A percentile compares a stretch with the other conserved stretches of the same genome.
Conservation (phyloP, 1,140 invertebrate genomes). For the Leptinotarsa defecta region DNA sequence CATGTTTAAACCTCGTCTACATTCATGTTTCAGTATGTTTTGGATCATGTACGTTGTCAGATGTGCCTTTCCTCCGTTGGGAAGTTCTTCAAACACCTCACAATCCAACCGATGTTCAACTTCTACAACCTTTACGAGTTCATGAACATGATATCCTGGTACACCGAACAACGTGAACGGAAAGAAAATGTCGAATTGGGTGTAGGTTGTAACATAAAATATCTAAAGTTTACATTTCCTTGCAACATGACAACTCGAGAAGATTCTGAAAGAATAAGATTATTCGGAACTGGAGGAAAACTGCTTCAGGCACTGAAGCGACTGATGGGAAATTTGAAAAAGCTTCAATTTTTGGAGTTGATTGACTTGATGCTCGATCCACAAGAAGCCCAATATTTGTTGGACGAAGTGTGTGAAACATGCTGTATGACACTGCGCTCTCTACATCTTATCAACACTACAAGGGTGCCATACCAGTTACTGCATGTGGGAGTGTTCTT, state of each 20-base stretch:
- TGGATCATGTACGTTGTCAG: constrained; percentile 77
- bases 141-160: constrained; percentile 80
- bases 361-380: constrained; percentile 78
- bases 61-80: constrained; percentile 75
- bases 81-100: constrained; percentile 66
- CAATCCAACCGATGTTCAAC: constrained; percentile 76
- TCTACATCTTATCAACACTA: constrained; percentile 76
- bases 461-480: constrained; percentile 73
- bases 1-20: not conserved
- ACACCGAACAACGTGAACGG: constrained; percentile 60
- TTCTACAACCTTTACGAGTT: constrained; percentile 86
- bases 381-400: constrained; percentile 69
- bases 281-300: constrained; percentile 80
- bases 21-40: constrained; percentile 62
- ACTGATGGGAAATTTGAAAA: constrained; percentile 70
- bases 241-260: constrained; percentile 72
- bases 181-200: constrained; percentile 52
- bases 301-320: constrained; percentile 70
- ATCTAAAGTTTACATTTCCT: constrained; percentile 77
- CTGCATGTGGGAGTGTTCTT: constrained; percentile 79
- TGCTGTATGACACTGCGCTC: constrained; percentile 68
- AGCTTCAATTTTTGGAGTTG: constrained; percentile 70
- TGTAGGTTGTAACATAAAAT: constrained; percentile 64
- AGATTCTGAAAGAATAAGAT: constrained; percentile 63
- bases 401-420: constrained; percentile 74